These are phyloP conservation scores for Anoplolepis gracilipes DNA, from an alignment of 1,140 invertebrate species.

Conservation along the genomic window DNA sequence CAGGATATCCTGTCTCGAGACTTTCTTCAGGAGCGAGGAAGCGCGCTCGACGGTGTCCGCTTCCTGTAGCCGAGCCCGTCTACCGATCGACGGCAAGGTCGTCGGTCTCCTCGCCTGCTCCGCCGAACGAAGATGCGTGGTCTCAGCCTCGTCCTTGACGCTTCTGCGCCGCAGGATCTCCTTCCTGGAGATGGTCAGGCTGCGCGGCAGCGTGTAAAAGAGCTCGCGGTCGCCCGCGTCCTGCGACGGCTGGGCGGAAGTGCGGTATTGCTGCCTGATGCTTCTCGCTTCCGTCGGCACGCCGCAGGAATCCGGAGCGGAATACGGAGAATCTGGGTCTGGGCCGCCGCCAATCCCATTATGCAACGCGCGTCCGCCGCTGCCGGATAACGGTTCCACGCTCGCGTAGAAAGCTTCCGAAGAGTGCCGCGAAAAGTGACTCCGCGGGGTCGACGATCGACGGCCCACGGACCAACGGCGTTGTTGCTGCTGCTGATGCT, in stretches of 20 bases:
- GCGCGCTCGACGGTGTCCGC: slow-evolving; percentile 8
- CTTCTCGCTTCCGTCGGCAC: slow-evolving; percentile 58
- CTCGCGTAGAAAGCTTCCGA: slow-evolving; percentile 78
- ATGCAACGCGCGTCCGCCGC: slow-evolving; percentile 80
- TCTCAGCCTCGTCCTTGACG: slow-evolving; percentile 66
- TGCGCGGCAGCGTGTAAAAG: slow-evolving; percentile 63
- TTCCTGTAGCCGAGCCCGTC: slow-evolving; percentile 51
- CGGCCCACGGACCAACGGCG: slow-evolving; percentile 57
- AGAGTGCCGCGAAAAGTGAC: slow-evolving; percentile 71
- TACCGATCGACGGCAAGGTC: slow-evolving; percentile 78
- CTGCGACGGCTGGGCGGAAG: slow-evolving; percentile 50
- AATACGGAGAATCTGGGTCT: slow-evolving; percentile 78
- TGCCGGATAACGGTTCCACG: slow-evolving; percentile 78
- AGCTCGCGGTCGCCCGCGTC: slow-evolving; percentile 39
- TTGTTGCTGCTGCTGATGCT: slow-evolving; percentile 44
- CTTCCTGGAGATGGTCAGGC: slow-evolving; percentile 73
- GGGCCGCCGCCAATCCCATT: slow-evolving; percentile 76
- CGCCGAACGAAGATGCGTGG: slow-evolving; percentile 47
- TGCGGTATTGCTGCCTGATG: slow-evolving; percentile 14
- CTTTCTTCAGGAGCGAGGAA: slow-evolving; percentile 51
- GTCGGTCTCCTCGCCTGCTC: slow-evolving; percentile 70
- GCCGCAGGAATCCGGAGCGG: slow-evolving; percentile 69
- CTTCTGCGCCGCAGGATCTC: slow-evolving; percentile 76
- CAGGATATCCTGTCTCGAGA: slow-evolving; percentile 83
- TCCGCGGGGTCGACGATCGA: slow-evolving; percentile 70